Evolutionary conservation across 2,113 vertebrate species (phyloP).

Genomic region (Tachycineta bicolor): DNA sequence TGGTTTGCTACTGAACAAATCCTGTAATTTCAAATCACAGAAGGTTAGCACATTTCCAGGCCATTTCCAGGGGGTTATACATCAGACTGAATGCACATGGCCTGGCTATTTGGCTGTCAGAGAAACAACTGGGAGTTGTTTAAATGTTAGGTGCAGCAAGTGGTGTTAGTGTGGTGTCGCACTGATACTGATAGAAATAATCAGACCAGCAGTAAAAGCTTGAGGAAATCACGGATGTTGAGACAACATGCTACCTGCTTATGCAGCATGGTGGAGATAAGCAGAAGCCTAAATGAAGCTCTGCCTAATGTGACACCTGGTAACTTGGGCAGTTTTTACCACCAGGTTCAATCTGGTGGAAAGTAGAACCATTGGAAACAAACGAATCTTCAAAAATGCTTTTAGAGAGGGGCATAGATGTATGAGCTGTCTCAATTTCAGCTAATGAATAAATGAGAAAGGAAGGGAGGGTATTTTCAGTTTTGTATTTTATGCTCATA

Average conservation of each 20-base stretch:
- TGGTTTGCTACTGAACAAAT: background rate
- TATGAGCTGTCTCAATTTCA: background rate
- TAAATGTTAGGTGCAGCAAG: background rate
- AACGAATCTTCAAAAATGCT: background rate
- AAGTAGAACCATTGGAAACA: background rate
- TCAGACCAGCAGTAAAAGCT: background rate
- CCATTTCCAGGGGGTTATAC: background rate
- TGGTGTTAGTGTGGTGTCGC: rapidly evolving
- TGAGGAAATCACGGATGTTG: background rate
- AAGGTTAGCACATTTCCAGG: background rate
- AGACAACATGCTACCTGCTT: background rate
- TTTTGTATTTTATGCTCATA: background rate
- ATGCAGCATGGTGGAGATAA: rapidly evolving
- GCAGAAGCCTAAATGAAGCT: background rate
- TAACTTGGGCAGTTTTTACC: background rate
- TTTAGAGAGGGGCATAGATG: background rate
- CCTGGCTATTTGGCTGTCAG: background rate
- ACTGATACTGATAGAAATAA: background rate
- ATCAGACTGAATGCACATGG: background rate
- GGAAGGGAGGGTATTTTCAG: background rate
- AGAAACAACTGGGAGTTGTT: background rate
- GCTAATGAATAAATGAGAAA: background rate
- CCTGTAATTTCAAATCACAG: background rate
- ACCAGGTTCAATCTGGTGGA: background rate
- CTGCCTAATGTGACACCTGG: background rate